A percentile compares a stretch with the other conserved stretches of the same genome.
These are phyloP conservation scores for Stichopus horrens DNA, from an alignment of 53 echinoderm and acorn worm species.

Conservation along the genomic window DNA sequence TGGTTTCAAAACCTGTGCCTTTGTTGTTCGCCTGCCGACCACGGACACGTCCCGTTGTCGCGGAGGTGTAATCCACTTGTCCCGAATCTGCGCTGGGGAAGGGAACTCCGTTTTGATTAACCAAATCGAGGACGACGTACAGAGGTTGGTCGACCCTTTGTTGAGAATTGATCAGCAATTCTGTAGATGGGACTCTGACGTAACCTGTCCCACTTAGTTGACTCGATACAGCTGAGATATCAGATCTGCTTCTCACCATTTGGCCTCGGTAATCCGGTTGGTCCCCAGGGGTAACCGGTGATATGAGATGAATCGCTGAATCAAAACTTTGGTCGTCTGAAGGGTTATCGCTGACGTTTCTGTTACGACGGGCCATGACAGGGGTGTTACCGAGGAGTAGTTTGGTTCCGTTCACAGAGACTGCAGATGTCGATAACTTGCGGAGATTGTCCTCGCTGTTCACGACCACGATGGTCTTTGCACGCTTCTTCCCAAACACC, in stretches of 20 bases:
- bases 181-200: slow-evolving; percentile 30
- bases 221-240: slow-evolving; percentile 28
- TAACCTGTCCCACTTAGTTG: slow-evolving; percentile 34
- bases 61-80: neutral
- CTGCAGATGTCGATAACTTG: neutral
- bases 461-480: slow-evolving; percentile 25
- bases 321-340: slow-evolving; percentile 44
- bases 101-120: slow-evolving; percentile 22
- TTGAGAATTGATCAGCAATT: slow-evolving; percentile 13
- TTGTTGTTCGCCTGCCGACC: neutral
- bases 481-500: slow-evolving; percentile 3
- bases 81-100: slow-evolving; percentile 11
- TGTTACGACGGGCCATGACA: slow-evolving; percentile 30
- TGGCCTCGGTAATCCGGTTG: slow-evolving; percentile 15
- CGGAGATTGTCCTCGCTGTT: slow-evolving; percentile 23
- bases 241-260: slow-evolving; percentile 11
- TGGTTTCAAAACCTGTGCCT: slow-evolving; percentile 3
- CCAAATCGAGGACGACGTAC: slow-evolving; percentile 32
- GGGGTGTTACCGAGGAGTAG: neutral
- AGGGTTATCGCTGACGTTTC: slow-evolving; percentile 35
- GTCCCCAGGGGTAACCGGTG: slow-evolving; percentile 20
- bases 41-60: slow-evolving; percentile 9
- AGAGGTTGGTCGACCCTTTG: neutral
- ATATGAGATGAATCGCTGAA: slow-evolving; percentile 29
- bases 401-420: neutral